phyloP scores from a whole-genome alignment of 92 coral and sea anemone genomes.

The Muricea muricata region DNA sequence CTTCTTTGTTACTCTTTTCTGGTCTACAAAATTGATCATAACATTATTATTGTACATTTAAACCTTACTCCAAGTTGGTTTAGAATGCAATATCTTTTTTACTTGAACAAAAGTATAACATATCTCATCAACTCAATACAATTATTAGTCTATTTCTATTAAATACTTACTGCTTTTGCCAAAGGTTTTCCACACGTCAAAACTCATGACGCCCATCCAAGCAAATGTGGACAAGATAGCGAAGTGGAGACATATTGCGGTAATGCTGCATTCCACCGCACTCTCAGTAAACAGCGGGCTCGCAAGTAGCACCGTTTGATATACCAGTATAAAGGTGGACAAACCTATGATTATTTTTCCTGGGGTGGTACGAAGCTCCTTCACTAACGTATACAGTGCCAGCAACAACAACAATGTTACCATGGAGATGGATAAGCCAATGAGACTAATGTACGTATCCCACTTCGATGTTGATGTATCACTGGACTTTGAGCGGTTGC shows the following conservation, averaged over 20 bases:
- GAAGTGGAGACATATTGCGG: constrained; percentile 63
- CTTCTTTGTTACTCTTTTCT: not conserved
- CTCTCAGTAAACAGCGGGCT: constrained; percentile 43
- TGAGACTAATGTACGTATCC: constrained; percentile 31
- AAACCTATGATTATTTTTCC: constrained; percentile 72
- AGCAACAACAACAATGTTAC: constrained; percentile 53
- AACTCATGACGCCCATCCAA: constrained; percentile 76
- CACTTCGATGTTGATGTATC: not conserved
- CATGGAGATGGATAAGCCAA: constrained; percentile 62
- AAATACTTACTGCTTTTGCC: constrained; percentile 56
- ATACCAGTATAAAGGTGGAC: constrained; percentile 54
- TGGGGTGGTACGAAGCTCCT: constrained; percentile 70
- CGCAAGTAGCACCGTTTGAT: constrained; percentile 52
- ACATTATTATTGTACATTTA: too few species aligned
- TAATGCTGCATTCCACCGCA: constrained; percentile 55
- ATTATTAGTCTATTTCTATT: too few species aligned
- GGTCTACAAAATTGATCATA: not conserved
- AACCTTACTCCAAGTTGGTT: too few species aligned
- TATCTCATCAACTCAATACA: too few species aligned
- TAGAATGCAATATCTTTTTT: too few species aligned
- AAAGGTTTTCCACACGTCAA: constrained; percentile 70
- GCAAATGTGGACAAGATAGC: constrained; percentile 64
- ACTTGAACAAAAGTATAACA: too few species aligned
- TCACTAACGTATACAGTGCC: constrained; percentile 31
- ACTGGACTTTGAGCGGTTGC: not conserved